Conservation (phyloP, 1,140 invertebrate genomes). For the Aphaenogaster floridana region DNA sequence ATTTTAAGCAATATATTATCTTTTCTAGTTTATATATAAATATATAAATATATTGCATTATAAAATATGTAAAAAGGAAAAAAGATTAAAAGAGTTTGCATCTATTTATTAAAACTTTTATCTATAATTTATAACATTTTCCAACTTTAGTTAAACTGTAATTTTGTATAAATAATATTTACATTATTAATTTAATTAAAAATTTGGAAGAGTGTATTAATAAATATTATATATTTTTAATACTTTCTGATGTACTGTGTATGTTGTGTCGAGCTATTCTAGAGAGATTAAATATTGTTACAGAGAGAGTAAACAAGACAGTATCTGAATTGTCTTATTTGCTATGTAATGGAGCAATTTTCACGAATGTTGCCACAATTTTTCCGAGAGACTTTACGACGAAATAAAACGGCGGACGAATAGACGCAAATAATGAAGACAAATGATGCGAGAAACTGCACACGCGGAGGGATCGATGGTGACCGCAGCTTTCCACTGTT, state of each 20-base stretch:
- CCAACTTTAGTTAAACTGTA: background rate
- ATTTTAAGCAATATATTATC: background rate
- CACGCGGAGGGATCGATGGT: background rate
- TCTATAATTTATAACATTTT: background rate
- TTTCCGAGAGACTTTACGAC: conserved; percentile 44
- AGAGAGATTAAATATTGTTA: background rate
- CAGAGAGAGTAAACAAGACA: background rate
- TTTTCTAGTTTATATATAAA: background rate
- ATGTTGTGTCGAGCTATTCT: background rate
- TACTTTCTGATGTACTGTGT: background rate
- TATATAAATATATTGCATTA: no score
- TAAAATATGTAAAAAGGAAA: background rate
- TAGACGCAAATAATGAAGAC: conserved; percentile 74
- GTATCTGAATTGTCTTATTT: conserved; percentile 1
- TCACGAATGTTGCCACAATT: conserved; percentile 26
- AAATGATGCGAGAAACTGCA: conserved; percentile 69
- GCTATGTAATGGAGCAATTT: conserved; percentile 14
- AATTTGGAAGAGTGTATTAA: background rate
- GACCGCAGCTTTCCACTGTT: background rate
- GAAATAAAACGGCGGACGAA: conserved; percentile 21
- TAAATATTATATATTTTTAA: background rate
- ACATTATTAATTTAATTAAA: background rate
- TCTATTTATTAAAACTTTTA: background rate
- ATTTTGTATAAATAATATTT: background rate
- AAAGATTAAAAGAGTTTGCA: background rate